Conservation (phyloP, 2,113 vertebrate species). For the Chaetodon trifascialis region DNA sequence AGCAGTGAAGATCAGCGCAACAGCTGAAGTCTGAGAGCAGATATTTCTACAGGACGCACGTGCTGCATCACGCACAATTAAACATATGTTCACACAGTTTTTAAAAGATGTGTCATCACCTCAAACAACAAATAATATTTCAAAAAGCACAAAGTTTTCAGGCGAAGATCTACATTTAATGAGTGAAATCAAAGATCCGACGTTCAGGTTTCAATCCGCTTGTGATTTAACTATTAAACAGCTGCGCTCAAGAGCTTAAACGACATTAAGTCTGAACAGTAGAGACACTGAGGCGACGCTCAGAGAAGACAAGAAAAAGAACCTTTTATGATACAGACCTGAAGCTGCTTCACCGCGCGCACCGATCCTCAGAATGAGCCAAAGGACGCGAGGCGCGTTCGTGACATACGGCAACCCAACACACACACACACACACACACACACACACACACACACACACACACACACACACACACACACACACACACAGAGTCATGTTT, state of each 20-base stretch:
- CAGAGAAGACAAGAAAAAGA: not conserved
- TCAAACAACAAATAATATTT: not conserved
- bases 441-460: too few relatives aligned
- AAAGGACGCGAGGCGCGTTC: constrained; percentile 4
- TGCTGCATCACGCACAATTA: not conserved
- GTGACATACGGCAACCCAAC: not conserved
- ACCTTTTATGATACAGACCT: constrained; percentile 16
- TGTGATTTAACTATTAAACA: too few relatives aligned
- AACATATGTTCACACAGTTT: not conserved
- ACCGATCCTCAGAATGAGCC: not conserved
- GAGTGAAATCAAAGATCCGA: not conserved
- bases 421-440: not conserved
- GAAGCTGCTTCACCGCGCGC: constrained; percentile 25
- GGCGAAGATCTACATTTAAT: not conserved
- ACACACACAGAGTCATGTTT: too few relatives aligned
- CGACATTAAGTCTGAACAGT: too few relatives aligned
- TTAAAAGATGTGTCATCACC: not conserved
- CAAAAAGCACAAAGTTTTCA: not conserved
- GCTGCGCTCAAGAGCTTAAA: too few relatives aligned
- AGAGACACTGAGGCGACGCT: too few relatives aligned
- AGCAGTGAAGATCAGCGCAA: not conserved
- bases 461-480: too few relatives aligned
- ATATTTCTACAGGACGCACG: not conserved
- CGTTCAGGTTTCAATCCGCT: too few relatives aligned
- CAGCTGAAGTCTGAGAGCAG: not conserved